Conservation (phyloP, 2,888 invertebrate species). For the Drosophila cracens region DNA sequence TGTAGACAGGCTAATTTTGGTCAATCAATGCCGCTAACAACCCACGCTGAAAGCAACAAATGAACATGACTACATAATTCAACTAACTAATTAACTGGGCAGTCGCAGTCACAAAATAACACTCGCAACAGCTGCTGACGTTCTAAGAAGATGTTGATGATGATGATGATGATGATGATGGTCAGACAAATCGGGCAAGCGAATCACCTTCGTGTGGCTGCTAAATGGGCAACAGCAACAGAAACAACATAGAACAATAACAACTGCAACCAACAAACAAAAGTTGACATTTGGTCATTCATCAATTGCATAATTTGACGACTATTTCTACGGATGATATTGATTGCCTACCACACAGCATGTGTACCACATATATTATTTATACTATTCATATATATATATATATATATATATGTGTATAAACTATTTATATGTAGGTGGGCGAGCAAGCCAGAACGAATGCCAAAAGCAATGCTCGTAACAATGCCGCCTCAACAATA, state of each 20-base stretch:
- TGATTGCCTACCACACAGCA: slow-evolving; percentile 33
- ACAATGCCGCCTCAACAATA: slow-evolving; percentile 76
- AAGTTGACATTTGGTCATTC: slow-evolving; percentile 30
- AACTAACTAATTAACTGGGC: slow-evolving; percentile 64
- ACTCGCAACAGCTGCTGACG: slow-evolving; percentile 12
- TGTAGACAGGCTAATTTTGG: slow-evolving; percentile 61
- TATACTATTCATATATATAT: slow-evolving; percentile 3
- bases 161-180: slow-evolving; percentile 17
- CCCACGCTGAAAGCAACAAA: slow-evolving; percentile 52
- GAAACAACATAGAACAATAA: slow-evolving; percentile 8
- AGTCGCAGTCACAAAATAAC: slow-evolving; percentile 42
- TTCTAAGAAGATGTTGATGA: slow-evolving; percentile 45
- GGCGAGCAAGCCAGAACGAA: slow-evolving; percentile 75
- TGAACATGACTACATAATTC: slow-evolving; percentile 45
- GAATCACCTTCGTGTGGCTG: slow-evolving; percentile 51
- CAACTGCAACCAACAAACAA: slow-evolving; percentile 5
- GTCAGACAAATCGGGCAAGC: slow-evolving; percentile 40
- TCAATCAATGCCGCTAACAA: slow-evolving; percentile 72
- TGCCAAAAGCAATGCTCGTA: slow-evolving; percentile 75
- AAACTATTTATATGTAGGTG: slow-evolving; percentile 49
- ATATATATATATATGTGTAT: slow-evolving; percentile 13
- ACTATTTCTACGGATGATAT: slow-evolving; percentile 22
- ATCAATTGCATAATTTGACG: slow-evolving; percentile 46
- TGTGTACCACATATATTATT: background rate
- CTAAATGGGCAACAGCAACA: slow-evolving; percentile 37